phyloP scores from a whole-genome alignment of 92 coral and sea anemone genomes.

The Zoanthus gigantus region DNA sequence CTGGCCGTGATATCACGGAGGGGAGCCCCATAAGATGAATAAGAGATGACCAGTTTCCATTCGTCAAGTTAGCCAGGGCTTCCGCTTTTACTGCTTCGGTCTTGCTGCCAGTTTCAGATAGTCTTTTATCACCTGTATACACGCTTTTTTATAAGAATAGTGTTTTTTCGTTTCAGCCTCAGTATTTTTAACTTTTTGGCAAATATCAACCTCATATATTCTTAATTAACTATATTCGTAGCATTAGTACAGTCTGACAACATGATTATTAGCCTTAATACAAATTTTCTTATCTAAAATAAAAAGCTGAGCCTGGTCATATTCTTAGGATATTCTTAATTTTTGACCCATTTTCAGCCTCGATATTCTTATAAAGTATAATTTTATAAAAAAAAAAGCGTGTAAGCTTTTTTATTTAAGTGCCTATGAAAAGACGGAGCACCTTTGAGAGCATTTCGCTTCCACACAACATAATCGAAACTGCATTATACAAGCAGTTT shows the following conservation, averaged over 20 bases:
- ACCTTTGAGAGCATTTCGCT: slow-evolving; percentile 53
- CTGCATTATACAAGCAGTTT: slow-evolving; percentile 58
- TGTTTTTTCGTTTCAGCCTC: too few species aligned
- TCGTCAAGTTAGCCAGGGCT: slow-evolving; percentile 55
- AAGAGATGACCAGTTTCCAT: slow-evolving; percentile 54
- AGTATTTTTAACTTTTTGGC: too few species aligned
- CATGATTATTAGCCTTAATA: too few species aligned
- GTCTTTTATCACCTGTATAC: not conserved
- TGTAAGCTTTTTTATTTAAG: slow-evolving; percentile 19
- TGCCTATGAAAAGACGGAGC: slow-evolving; percentile 56
- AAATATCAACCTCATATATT: not conserved
- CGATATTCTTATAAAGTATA: too few species aligned
- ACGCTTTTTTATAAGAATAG: too few species aligned
- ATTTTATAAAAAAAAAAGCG: not conserved
- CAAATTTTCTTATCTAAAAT: too few species aligned
- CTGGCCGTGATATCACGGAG: slow-evolving; percentile 57
- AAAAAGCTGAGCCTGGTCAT: too few species aligned
- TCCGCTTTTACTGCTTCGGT: slow-evolving; percentile 45
- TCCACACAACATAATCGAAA: slow-evolving; percentile 52
- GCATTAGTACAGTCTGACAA: too few species aligned
- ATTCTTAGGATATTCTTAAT: too few species aligned
- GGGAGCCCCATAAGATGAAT: slow-evolving; percentile 61
- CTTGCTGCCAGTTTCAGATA: slow-evolving; percentile 22
- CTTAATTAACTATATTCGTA: too few species aligned
- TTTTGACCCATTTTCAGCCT: too few species aligned